Base-by-base conservation (phyloP, 2,888 invertebrate genomes). In the Pterobdella sp. region DNA sequence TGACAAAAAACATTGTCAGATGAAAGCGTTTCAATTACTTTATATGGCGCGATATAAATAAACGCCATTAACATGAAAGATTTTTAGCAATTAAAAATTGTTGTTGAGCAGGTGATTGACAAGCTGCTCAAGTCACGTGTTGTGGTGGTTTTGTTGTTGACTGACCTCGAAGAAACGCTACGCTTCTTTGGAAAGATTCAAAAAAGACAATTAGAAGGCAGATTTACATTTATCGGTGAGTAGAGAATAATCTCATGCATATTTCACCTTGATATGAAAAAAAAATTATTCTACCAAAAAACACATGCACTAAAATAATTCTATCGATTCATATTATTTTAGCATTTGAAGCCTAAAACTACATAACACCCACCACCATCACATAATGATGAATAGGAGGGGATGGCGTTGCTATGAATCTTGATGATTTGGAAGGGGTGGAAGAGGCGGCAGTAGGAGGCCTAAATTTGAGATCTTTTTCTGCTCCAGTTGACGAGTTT, bases 211-310 rank as follows among this genome's bases (percentile, higher is more conserved):
- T 72, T 78, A 14, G 68, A 69, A 1, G 77, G 78, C n/a, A 77
- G 79, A 31, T 82, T 81, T 73, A 76, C 80, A 1, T 82, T 81
- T 80, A 74, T 81, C 18, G 81, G 80, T 37, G 10, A 3, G 60
- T 3, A n/a, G n/a, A n/a, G n/a, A n/a, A n/a, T n/a, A n/a, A n/a
- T n/a, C n/a, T n/a, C n/a, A n/a, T n/a, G n/a, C n/a, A n/a, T n/a
- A n/a, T n/a, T n/a, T n/a, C n/a, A n/a, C n/a, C n/a, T n/a, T n/a
- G n/a, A n/a, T n/a, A n/a, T n/a, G n/a, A n/a, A n/a, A n/a, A n/a
- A n/a, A n/a, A n/a, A n/a, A n/a, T n/a, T n/a, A n/a, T n/a, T n/a
- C n/a, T n/a, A n/a, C n/a, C n/a, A n/a, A n/a, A n/a, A n/a, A n/a
- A n/a, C n/a, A n/a, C n/a, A n/a, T n/a, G n/a, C n/a, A n/a, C n/a